These are phyloP conservation scores for Passer domesticus DNA, from an alignment of 2,113 vertebrate genomes.

Conservation along the genomic window DNA sequence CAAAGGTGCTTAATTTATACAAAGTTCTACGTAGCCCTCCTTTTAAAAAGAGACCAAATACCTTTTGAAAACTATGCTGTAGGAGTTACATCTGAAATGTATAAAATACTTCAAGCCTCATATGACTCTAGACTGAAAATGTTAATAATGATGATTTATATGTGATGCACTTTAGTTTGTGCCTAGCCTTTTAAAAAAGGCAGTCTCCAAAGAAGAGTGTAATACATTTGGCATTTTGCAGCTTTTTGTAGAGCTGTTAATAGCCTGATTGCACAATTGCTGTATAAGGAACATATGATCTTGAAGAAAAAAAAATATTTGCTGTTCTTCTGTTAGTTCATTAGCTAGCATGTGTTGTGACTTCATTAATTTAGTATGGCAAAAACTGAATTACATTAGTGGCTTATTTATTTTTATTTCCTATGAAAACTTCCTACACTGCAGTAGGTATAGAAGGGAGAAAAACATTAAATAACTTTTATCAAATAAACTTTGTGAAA, in stretches of 20 bases:
- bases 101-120: neutral
- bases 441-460: neutral
- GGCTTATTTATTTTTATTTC: neutral
- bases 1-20: neutral
- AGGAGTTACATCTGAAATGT: neutral
- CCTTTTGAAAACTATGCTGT: neutral
- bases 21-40: neutral
- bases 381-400: neutral
- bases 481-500: neutral
- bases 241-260: neutral
- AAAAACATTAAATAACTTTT: neutral
- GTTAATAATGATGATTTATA: neutral
- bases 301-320: neutral
- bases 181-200: neutral
- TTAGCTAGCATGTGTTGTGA: neutral
- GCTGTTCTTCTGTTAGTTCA: neutral
- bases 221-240: neutral
- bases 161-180: neutral
- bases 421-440: neutral
- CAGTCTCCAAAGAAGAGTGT: neutral
- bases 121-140: neutral
- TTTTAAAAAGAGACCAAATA: neutral
- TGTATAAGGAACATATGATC: neutral
- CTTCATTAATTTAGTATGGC: neutral
- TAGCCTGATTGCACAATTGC: neutral